Evolutionary conservation across 2,113 vertebrate species (phyloP), one percentile per base, ranked within the genome.

Genomic region (Myotis brandtii): DNA sequence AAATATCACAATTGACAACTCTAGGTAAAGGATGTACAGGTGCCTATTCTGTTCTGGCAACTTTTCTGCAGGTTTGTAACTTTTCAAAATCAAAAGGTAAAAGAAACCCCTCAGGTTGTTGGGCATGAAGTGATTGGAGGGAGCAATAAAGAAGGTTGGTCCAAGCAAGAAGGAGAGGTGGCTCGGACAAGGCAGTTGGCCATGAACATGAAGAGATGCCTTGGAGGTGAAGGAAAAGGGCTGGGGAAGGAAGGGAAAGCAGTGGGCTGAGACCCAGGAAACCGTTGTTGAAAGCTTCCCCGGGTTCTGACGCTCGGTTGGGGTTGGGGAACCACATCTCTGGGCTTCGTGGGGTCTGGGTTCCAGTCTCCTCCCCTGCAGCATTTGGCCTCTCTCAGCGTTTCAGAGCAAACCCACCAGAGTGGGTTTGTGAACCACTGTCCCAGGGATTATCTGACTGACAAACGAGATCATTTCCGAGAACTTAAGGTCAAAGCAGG

Each of bases 11-110:
- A 82, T 66, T 37, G 59, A 13, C 27, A 86, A 67, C 77, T 89
- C 46, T 59, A 73, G 25, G 32, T 43, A n/a, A 56, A 88, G 32
- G 13, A 9, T 72, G 40, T 10, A 23, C 9, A 76, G 34, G 2
- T 43, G 34, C 25, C 73, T 59, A 69, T 40, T 48, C 69, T 62
- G 23, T 27, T 94, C 79, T 92, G 52, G n/a, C 32, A 93, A 64
- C 48, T 80, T 90, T 90, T 82, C 43, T 62, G 10, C 27, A 91
- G 27, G 4, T 69, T 91, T 82, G 52, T 20, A 40, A 32, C 79
- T 77, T 95, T 95, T 73, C n/a, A 69, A 73, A 54, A 27, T 64
- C 72, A 86, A 91, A 70, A 30, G n/a, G 27, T n/a, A 34, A 75
- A 93, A 72, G 37, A 83, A 92, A n/a, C 56, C 9, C 1, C 23